phyloP scores from a whole-genome alignment of 2,797 vertebrate species.

The Paedocypris micromegethes region DNA sequence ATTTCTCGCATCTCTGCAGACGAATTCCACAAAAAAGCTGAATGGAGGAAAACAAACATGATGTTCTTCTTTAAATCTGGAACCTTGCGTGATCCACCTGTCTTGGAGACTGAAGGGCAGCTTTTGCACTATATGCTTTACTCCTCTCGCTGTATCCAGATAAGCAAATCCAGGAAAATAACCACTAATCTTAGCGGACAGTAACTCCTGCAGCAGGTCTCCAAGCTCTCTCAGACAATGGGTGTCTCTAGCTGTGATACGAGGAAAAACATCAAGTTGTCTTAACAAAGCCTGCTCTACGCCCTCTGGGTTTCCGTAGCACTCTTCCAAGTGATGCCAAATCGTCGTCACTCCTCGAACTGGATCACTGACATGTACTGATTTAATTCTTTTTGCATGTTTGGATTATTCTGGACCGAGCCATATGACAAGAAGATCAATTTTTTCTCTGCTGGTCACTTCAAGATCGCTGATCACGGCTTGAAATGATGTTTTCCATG shows the following conservation, averaged over 20 bases:
- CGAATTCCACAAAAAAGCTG: constrained; percentile 6
- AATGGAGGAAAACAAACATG: constrained; percentile 5
- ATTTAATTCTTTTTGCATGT: constrained; percentile 5
- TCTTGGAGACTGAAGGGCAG: neutral
- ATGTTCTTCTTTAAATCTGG: constrained; percentile 12
- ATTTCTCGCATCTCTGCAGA: constrained; percentile 9
- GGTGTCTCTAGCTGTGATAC: neutral
- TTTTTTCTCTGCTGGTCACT: constrained; percentile 2
- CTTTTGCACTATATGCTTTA: neutral
- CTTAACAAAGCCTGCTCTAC: constrained; percentile 1
- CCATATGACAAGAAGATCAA: constrained; percentile 17
- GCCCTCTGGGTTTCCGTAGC: constrained; percentile 3
- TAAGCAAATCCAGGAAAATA: neutral
- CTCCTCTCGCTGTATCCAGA: neutral
- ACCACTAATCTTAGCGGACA: constrained; percentile 1
- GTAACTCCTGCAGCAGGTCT: neutral
- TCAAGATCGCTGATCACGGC: constrained; percentile 13
- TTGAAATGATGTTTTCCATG: constrained; percentile 17
- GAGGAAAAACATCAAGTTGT: neutral
- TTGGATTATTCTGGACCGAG: constrained; percentile 6
- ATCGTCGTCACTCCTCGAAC: neutral
- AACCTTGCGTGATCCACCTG: neutral
- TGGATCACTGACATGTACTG: constrained; percentile 5
- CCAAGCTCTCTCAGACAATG: neutral
- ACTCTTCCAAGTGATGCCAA: constrained; percentile 2